A percentile compares a stretch with the other conserved stretches of the same genome.
phyloP scores from a whole-genome alignment of 1,140 invertebrate species.

The Potamilus streckersoni region DNA sequence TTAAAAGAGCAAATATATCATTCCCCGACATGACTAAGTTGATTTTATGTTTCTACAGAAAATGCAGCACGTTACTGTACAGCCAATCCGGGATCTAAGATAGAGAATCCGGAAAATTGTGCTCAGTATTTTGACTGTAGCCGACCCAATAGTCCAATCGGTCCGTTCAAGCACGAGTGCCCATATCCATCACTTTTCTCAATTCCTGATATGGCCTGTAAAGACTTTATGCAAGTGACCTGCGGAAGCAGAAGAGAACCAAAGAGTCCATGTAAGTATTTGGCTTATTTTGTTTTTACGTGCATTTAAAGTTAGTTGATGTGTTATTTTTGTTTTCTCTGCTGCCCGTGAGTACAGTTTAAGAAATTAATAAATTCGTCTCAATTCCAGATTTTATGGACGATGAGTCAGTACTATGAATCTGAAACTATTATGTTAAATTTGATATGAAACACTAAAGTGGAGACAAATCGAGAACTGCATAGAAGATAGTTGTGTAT shows the following conservation, averaged over 20 bases:
- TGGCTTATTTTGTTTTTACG: background rate
- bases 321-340: no score
- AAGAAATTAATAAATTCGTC: no score
- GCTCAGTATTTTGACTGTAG: conserved; percentile 46
- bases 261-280: conserved; percentile 48
- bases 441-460: no score
- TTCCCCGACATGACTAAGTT: background rate
- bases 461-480: no score
- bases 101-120: conserved; percentile 42
- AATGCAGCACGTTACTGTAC: conserved; percentile 44
- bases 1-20: no score
- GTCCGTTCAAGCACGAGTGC: conserved; percentile 41
- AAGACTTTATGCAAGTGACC: conserved; percentile 35
- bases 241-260: conserved; percentile 41
- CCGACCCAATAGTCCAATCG: conserved; percentile 25
- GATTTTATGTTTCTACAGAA: conserved; percentile 22
- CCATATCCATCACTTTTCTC: conserved; percentile 49
- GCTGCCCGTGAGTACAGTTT: no score
- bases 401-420: no score
- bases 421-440: no score
- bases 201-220: conserved; percentile 25
- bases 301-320: background rate
- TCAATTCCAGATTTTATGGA: no score
- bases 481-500: no score
- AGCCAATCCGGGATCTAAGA: conserved; percentile 21